Conservation (phyloP, 2,797 vertebrate species). For the Eleutherodactylus coqui region DNA sequence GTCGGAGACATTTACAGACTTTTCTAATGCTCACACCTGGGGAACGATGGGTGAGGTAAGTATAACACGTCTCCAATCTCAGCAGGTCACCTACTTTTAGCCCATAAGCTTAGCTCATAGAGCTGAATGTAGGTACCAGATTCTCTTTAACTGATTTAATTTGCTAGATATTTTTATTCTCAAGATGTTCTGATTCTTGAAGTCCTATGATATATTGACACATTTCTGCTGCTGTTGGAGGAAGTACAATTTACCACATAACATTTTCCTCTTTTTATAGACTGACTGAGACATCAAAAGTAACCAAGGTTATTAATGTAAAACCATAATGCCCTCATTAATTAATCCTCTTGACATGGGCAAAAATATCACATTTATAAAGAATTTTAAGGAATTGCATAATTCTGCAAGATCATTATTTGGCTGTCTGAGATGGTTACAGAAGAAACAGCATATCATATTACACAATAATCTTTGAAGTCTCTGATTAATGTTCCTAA, state of each 20-base stretch:
- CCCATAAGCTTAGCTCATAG: too few relatives aligned
- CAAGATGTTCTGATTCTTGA: too few relatives aligned
- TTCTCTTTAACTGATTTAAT: too few relatives aligned
- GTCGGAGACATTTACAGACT: too few relatives aligned
- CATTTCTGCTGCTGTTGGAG: neutral
- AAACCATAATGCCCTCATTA: conserved; percentile 45
- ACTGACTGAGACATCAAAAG: conserved; percentile 49
- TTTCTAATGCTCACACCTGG: too few relatives aligned
- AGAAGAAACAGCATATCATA: conserved; percentile 57
- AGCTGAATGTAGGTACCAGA: too few relatives aligned
- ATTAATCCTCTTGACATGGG: conserved; percentile 48
- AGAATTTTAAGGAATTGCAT: conserved; percentile 41
- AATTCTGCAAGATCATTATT: conserved; percentile 53
- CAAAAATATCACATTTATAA: conserved; percentile 43
- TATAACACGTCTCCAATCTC: too few relatives aligned
- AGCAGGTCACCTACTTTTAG: too few relatives aligned
- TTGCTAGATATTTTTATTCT: too few relatives aligned
- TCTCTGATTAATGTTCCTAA: conserved; percentile 58
- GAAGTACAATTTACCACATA: conserved; percentile 6
- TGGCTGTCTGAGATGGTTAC: conserved; percentile 30
- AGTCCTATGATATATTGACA: too few relatives aligned
- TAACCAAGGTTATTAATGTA: conserved; percentile 43
- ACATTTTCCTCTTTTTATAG: neutral
- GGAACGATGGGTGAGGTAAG: too few relatives aligned
- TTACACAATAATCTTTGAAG: conserved; percentile 58